Conservation (phyloP, 2,797 vertebrate species). For the Chaetophractus vellerosus region DNA sequence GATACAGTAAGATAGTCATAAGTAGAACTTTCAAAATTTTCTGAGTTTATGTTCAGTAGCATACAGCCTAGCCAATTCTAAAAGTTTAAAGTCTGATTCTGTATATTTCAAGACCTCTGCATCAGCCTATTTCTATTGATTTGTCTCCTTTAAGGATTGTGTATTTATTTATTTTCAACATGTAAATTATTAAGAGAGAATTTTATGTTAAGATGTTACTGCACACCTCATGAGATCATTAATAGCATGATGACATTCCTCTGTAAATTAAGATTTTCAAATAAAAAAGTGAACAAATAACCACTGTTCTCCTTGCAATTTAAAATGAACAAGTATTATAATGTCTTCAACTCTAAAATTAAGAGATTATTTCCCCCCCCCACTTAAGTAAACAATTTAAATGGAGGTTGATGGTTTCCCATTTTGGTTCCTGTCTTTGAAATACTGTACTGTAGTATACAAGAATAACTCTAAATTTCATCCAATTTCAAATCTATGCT, state of each 20-base stretch:
- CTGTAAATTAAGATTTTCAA: not conserved
- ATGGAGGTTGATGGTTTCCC: not conserved
- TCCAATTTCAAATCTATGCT: not conserved
- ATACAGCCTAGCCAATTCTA: not conserved
- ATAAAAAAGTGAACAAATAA: not conserved
- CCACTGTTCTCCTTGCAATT: not conserved
- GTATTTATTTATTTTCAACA: not conserved
- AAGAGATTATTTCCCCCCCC: not conserved
- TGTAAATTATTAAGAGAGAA: not conserved
- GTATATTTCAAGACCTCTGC: not conserved
- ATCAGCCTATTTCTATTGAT: not conserved
- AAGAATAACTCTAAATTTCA: not conserved
- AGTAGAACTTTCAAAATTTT: not conserved
- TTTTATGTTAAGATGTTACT: not conserved
- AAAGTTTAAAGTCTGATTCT: slow-evolving; percentile 12
- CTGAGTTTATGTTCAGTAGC: not conserved
- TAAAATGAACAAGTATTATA: not conserved
- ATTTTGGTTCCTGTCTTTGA: not conserved
- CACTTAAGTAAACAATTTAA: not conserved
- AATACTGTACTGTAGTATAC: not conserved
- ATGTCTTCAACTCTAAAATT: not conserved
- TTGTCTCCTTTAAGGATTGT: not conserved
- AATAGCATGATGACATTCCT: not conserved
- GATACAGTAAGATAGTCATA: not conserved
- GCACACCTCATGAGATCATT: not conserved